Base-by-base conservation (phyloP, 2,113 vertebrate species). In the Pseudorasbora parva region DNA sequence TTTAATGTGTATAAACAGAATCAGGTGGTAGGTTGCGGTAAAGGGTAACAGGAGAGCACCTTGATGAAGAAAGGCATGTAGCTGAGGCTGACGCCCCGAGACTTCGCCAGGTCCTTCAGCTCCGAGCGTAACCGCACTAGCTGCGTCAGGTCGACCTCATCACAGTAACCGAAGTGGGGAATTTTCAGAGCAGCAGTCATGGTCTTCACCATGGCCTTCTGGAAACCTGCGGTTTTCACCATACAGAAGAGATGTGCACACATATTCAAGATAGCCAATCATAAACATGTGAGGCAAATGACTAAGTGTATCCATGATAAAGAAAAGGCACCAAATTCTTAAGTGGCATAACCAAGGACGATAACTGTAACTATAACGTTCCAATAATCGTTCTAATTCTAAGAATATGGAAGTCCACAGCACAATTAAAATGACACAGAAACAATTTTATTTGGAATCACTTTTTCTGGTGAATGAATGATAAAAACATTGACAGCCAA, bases 41-140 rank as follows among this genome's bases (percentile, higher is more conserved):
- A 59, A 73, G 8, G 15, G 41, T 21, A 30, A 19, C 43, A 11
- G 8, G 7, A 19, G 33, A 43, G 76, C 19, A 97, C 97, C 96
- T 99, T 99, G 85, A 99, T 93, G 89, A 98, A 98, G 91, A 99
- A 99, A 19, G 98, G 97, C 98, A 98, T 96, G 91, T 94, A 98
- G 88, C 96, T 96, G 81, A 99, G 95, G 37, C 92, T 95, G 88
- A 97, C 90, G 4, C 97, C 97, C 2, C 94, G 95, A 12, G 81
- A 82, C 15, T 95, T 91, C 0, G 94, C 91, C 0, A 93, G 0
- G 25, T 92, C 57, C 43, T 94, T 95, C 62, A 98, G 90, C 23
- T 97, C 95, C 6, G 94, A 90, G 33, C 96, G 90, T 82, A 98
- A 82, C n/a, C 89, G 86, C 74, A 96, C 92, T 77, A 99, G 93